Conservation (phyloP, 2,888 invertebrate genomes). For the Habroteleia sp. region DNA sequence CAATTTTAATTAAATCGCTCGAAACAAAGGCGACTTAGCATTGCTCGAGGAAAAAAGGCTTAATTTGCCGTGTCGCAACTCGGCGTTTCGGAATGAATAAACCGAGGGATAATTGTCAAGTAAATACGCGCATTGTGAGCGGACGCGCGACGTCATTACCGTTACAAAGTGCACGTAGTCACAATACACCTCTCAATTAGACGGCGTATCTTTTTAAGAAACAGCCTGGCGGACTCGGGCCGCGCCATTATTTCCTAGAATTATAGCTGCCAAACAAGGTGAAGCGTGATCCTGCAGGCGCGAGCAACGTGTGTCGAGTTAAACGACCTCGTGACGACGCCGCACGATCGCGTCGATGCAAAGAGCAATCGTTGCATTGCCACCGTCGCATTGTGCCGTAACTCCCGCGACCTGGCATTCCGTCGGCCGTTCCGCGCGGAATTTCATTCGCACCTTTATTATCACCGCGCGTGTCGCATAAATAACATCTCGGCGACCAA, state of each 20-base stretch:
- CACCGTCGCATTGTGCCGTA: slow-evolving; percentile 63
- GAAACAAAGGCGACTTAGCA: no score
- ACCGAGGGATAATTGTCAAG: slow-evolving; percentile 34
- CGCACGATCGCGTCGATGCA: slow-evolving; percentile 65
- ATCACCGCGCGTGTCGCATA: slow-evolving; percentile 9
- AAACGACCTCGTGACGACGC: slow-evolving; percentile 74
- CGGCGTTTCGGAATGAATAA: slow-evolving; percentile 23
- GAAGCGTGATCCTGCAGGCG: slow-evolving; percentile 70
- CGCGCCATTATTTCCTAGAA: slow-evolving; percentile 68
- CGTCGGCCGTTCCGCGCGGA: slow-evolving; percentile 1
- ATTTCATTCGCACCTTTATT: slow-evolving; percentile 47
- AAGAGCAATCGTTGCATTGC: slow-evolving; percentile 68
- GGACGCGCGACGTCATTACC: slow-evolving; percentile 35
- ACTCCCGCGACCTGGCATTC: not conserved
- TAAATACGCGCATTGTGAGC: slow-evolving; percentile 39
- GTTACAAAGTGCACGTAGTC: slow-evolving; percentile 28
- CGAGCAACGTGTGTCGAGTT: slow-evolving; percentile 73
- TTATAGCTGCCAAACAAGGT: slow-evolving; percentile 74
- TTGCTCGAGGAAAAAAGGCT: slow-evolving; percentile 3
- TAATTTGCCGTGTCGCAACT: slow-evolving; percentile 34
- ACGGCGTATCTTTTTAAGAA: slow-evolving; percentile 35
- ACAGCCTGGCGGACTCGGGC: slow-evolving; percentile 32
- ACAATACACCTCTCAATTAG: slow-evolving; percentile 55
- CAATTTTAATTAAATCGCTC: slow-evolving; percentile 4
- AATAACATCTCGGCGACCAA: slow-evolving; percentile 30